Evolutionary conservation across 2,797 vertebrate species (phyloP).

Genomic region (Arctocebus calabarensis): DNA sequence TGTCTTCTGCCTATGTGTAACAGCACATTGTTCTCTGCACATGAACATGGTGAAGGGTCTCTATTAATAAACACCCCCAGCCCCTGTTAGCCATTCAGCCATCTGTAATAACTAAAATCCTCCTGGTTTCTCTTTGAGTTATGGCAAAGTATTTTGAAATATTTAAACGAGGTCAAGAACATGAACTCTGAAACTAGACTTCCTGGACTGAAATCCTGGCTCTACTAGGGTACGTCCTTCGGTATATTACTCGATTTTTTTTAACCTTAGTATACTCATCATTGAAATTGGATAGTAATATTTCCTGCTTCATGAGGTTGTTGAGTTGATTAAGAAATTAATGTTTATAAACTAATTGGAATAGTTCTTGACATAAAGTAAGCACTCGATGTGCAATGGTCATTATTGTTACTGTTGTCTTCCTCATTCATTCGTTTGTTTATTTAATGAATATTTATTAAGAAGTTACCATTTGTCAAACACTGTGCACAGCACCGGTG

Average conservation of each 20-base stretch:
- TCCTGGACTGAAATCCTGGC: background rate
- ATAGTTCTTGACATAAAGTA: background rate
- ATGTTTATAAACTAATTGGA: background rate
- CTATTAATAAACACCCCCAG: background rate
- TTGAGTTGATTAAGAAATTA: background rate
- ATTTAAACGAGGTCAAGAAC: background rate
- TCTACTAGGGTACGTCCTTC: background rate
- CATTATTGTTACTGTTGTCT: background rate
- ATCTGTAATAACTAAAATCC: background rate
- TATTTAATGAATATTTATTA: background rate
- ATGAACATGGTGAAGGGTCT: background rate
- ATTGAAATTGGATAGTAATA: background rate
- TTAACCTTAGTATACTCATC: background rate
- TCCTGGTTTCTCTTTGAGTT: background rate
- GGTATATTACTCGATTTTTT: background rate
- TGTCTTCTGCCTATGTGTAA: background rate
- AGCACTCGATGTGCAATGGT: background rate
- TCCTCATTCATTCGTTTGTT: background rate
- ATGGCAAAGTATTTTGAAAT: background rate
- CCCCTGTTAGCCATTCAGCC: background rate
- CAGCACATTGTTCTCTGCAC: background rate
- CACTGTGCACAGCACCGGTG: background rate
- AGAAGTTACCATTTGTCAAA: background rate
- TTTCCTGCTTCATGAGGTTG: background rate
- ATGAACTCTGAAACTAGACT: background rate